phyloP scores from a whole-genome alignment of 2,113 vertebrate species.

The Cyprinodon brontotheroides region DNA sequence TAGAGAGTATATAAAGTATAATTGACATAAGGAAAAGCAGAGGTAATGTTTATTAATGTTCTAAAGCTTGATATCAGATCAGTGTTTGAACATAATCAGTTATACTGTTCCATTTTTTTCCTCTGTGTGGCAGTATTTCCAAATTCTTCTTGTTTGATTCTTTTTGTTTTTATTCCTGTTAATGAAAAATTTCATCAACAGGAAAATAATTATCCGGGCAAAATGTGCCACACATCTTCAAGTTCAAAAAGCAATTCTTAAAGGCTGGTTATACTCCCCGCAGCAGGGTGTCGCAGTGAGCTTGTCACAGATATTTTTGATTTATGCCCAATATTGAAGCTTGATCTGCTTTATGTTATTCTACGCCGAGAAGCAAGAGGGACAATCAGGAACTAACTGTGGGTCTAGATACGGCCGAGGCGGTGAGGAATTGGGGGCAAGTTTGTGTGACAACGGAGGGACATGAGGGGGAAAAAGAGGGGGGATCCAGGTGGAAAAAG shows the following conservation, averaged over 20 bases:
- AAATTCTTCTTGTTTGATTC: conserved; percentile 4
- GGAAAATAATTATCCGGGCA: conserved; percentile 9
- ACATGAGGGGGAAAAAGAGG: no score
- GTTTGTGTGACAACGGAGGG: no score
- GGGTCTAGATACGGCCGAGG: no score
- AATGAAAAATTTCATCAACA: neutral
- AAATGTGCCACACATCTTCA: conserved; percentile 29
- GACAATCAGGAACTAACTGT: no score
- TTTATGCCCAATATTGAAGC: no score
- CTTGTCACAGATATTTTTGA: no score
- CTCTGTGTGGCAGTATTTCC: neutral
- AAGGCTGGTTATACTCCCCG: no score
- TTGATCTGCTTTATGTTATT: no score
- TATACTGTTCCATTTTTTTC: neutral
- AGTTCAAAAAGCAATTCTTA: conserved; percentile 17
- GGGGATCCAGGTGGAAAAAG: no score
- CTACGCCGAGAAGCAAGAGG: no score
- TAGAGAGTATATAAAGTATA: neutral
- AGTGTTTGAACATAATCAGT: neutral
- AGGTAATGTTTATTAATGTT: neutral
- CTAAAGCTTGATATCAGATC: neutral
- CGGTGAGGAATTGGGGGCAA: no score
- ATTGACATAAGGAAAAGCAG: neutral
- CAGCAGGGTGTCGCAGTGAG: no score
- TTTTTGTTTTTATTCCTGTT: neutral